Conservation (phyloP, 2,888 invertebrate species). For the Cephus sareptanus region DNA sequence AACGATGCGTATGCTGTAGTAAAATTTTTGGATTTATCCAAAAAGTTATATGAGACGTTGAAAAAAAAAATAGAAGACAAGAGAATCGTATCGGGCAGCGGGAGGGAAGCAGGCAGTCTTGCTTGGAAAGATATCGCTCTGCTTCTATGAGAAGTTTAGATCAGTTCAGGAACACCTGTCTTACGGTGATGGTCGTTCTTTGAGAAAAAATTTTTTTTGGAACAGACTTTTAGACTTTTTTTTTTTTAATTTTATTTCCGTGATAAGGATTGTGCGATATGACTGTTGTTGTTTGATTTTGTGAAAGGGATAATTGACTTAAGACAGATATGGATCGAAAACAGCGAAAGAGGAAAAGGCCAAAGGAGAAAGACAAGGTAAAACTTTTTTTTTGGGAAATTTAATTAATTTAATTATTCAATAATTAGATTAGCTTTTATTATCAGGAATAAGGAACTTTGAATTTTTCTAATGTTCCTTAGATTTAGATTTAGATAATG, state of each 20-base stretch:
- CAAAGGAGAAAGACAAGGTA: conserved; percentile 31
- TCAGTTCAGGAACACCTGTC: not conserved
- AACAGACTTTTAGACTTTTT: not conserved
- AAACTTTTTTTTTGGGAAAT: not conserved
- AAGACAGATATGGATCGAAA: conserved; percentile 35
- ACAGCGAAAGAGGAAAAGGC: conserved; percentile 29
- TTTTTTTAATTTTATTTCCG: not conserved
- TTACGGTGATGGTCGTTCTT: not conserved
- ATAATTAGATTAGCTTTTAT: not conserved
- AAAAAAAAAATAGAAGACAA: not conserved
- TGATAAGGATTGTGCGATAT: not conserved
- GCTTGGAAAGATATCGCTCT: not conserved
- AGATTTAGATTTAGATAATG: no score
- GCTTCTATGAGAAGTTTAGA: not conserved
- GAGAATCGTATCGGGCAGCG: not conserved
- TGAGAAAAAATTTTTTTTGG: not conserved
- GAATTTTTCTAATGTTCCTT: not conserved
- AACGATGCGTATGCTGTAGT: no score
- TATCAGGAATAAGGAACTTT: not conserved
- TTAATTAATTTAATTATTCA: not conserved
- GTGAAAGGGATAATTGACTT: not conserved
- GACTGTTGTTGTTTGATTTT: not conserved
- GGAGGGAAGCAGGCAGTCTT: not conserved
- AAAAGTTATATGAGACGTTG: not conserved
- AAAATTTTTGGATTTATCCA: not conserved